A percentile compares a stretch with the other conserved stretches of the same genome.
phyloP scores from a whole-genome alignment of 2,113 vertebrate species.

The Pogona vitticeps region DNA sequence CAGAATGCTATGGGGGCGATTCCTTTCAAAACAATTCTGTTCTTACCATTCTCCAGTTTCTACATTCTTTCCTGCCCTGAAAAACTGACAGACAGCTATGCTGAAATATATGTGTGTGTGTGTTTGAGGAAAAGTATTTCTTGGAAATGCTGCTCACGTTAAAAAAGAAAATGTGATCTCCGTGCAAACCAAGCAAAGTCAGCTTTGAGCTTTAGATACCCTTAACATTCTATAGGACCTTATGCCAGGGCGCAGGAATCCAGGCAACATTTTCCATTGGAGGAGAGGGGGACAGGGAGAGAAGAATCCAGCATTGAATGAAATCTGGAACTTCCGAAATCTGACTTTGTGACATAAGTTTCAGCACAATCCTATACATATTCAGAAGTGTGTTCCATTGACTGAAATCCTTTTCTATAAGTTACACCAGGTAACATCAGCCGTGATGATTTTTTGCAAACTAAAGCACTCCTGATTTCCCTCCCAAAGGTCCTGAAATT shows the following conservation, averaged over 20 bases:
- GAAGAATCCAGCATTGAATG: not conserved
- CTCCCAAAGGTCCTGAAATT: no score
- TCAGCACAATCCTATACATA: not conserved
- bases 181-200: constrained; percentile 47
- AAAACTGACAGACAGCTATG: constrained; percentile 60
- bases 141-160: constrained; percentile 53
- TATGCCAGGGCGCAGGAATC: constrained; percentile 40
- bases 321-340: not conserved
- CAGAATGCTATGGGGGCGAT: constrained; percentile 61
- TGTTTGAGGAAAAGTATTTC: constrained; percentile 52
- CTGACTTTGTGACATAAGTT: not conserved
- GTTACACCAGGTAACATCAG: no score
- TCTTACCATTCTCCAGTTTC: constrained; percentile 64
- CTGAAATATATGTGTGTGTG: constrained; percentile 42
- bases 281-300: not conserved
- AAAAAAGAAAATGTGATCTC: constrained; percentile 57
- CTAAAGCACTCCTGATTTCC: no score
- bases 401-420: not conserved
- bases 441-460: not conserved
- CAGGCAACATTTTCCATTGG: not conserved
- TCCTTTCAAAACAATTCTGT: constrained; percentile 70
- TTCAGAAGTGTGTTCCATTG: not conserved
- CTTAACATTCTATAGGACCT: not conserved
- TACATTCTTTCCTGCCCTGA: constrained; percentile 61
- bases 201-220: constrained; percentile 15